Evolutionary conservation across 2,888 invertebrate species (phyloP), one percentile per base, ranked within the genome.

Genomic region (Chloroclysta siterata): DNA sequence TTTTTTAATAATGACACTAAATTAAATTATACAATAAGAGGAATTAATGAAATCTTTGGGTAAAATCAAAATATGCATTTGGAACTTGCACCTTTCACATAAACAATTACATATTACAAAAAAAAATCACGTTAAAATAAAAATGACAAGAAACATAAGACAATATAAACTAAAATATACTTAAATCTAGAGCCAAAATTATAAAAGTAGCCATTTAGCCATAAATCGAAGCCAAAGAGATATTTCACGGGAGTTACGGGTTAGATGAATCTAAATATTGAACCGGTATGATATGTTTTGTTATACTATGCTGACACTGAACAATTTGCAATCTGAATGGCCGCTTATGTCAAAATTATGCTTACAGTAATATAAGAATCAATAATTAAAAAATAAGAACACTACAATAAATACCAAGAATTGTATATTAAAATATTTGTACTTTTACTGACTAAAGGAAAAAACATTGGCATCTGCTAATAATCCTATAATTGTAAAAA

Each of bases 391-490:
- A 90, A 89, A 89, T 89, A 90, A 90, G 87, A 90, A 87, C 83
- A 87, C 90, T 92, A 92, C 89, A 90, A 93, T 93, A 93, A 93
- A 93, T 93, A 93, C 92, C 93, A 91, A 92, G 93, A 90, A 87
- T 93, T 91, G 90, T 93, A 93, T 94, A 94, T 94, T 94, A 91
- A 94, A 95, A 95, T 95, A 95, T 95, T 95, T 96, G 95, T 96
- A 95, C 95, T 96, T 95, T 94, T 95, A 95, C 95, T 95, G 95
- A 95, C 95, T 96, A 95, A 95, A 95, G 94, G 94, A 95, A 94
- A 92, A 91, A 91, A 92, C 90, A 91, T 93, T 92, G 92, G 93
- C 92, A 91, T 90, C 91, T 88, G 91, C 92, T 93, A 92, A 92
- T 92, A 92, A 92, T 88, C 89, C 89, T 93, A 93, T 85, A 84